A percentile compares a stretch with the other conserved stretches of the same genome.
Conservation (phyloP, 2,888 invertebrate species). For the Eupithecia tripunctaria region DNA sequence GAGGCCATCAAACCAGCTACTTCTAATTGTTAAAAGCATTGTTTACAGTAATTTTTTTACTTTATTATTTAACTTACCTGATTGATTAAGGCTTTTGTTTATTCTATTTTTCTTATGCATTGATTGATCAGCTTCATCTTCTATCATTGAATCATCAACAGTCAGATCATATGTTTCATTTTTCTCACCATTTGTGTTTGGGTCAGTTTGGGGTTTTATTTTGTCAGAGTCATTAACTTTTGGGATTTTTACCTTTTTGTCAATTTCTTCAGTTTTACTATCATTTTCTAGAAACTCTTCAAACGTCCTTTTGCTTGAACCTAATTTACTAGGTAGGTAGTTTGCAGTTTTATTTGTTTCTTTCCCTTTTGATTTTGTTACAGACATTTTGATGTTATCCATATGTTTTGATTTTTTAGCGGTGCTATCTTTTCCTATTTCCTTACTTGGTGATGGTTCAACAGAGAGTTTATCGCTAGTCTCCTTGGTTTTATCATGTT, state of each 20-base stretch:
- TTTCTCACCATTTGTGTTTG: slow-evolving; percentile 30
- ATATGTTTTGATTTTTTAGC: slow-evolving; percentile 26
- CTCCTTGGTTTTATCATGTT: slow-evolving; percentile 8
- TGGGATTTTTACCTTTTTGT: slow-evolving; percentile 45
- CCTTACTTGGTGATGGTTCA: slow-evolving; percentile 27
- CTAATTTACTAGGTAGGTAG: slow-evolving; percentile 50
- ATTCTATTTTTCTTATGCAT: slow-evolving; percentile 51
- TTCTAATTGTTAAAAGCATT: background rate
- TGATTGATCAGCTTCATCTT: slow-evolving; percentile 39
- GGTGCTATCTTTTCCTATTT: slow-evolving; percentile 8
- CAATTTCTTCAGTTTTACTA: slow-evolving; percentile 35
- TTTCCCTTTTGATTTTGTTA: slow-evolving; percentile 19
- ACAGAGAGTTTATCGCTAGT: background rate
- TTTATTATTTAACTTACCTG: slow-evolving; percentile 55
- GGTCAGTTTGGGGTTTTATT: slow-evolving; percentile 15
- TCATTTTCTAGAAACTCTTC: slow-evolving; percentile 61
- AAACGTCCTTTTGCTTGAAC: slow-evolving; percentile 61
- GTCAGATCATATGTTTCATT: slow-evolving; percentile 26
- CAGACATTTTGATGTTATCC: too few relatives aligned
- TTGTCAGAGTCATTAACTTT: slow-evolving; percentile 29
- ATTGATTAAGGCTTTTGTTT: slow-evolving; percentile 72
- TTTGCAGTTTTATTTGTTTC: slow-evolving; percentile 35
- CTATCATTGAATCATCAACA: slow-evolving; percentile 43
- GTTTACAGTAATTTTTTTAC: background rate
- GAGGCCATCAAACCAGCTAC: too few relatives aligned